Evolutionary conservation across 2,888 invertebrate species (phyloP).

Genomic region (Erebia epiphron): DNA sequence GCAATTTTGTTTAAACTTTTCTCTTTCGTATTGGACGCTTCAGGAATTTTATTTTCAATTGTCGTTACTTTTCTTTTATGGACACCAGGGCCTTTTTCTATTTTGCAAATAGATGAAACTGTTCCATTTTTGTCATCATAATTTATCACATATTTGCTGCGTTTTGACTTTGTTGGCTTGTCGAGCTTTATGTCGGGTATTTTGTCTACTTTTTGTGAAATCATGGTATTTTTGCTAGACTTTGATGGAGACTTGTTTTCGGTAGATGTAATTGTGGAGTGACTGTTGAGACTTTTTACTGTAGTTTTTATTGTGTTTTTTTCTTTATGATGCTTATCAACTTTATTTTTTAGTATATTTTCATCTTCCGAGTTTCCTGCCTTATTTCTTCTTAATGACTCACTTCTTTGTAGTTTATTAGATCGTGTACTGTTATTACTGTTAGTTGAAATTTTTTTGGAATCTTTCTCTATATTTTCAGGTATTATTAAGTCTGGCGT

Average conservation of each 20-base stretch:
- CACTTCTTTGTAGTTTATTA: conserved; percentile 12
- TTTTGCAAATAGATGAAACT: conserved; percentile 72
- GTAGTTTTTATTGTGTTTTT: conserved; percentile 36
- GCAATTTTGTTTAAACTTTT: conserved; percentile 64
- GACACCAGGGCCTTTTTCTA: conserved; percentile 55
- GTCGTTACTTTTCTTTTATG: conserved; percentile 58
- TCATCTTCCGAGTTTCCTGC: conserved; percentile 5
- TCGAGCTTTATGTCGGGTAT: conserved; percentile 41
- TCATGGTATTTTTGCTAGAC: conserved; percentile 32
- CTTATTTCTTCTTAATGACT: conserved; percentile 22
- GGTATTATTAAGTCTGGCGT: conserved; percentile 36
- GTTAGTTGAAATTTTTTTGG: conserved; percentile 27
- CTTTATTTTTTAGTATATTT: background rate
- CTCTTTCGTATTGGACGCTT: conserved; percentile 57
- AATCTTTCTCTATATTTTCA: conserved; percentile 15
- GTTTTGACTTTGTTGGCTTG: conserved; percentile 50
- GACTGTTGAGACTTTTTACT: conserved; percentile 25
- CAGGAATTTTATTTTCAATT: conserved; percentile 59
- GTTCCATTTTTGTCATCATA: conserved; percentile 78
- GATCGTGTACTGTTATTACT: conserved; percentile 16
- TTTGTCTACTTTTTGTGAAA: conserved; percentile 36
- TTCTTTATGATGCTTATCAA: conserved; percentile 6
- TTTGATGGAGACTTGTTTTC: conserved; percentile 32
- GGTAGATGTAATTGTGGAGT: conserved; percentile 1
- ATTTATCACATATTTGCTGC: conserved; percentile 74